Evolutionary conservation across 2,113 vertebrate species (phyloP), one percentile per base, ranked within the genome.

Genomic region (Coregonus clupeaformis): DNA sequence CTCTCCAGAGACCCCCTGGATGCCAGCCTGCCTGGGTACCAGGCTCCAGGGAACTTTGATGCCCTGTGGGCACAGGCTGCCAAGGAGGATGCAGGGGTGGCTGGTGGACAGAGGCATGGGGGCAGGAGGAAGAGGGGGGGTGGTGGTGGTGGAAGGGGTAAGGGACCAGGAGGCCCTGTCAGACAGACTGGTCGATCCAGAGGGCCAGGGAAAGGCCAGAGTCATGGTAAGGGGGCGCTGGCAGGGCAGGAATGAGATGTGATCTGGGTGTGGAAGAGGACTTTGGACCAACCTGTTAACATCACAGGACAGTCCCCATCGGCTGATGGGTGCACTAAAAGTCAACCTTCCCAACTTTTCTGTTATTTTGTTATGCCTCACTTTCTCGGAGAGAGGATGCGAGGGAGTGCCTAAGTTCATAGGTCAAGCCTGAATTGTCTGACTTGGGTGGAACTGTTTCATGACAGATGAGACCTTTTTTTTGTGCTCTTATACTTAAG

Each of bases 1-100:
- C 95, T 98, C 59, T 98, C 96, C 79, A 93, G 90, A 45, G 96
- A 97, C 0, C 92, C 91, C 0, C 85, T 96, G 20, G 92, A 97
- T 72, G 18, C 83, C 14, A 90, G 74, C 52, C 93, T 93, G 76
- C 91, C 88, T 0, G 97, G 97, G 0, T 98, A 98, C 88, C 97
- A 98, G 87, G 94, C 96, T 0, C 97, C 97, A 0, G 96, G 97
- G 0, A 92, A 91, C 52, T 94, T 91, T 0, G 89, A 94, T 0
- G 59, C 91, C 77, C 90, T 96, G 81, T 95, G 96, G 95, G 80
- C 91, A 16, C 88, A 94, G 82, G 59, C 88, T 0, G 59, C 87
- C 4, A 78, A 80, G 62, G 88, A 90, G 0, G 94, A 94, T 42
- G 80, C 89, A 82, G 81, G 87, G 71, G 77, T 89, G 3, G n/a